phyloP scores from a whole-genome alignment of 2,888 invertebrate genomes.

The Archips crataeganus region DNA sequence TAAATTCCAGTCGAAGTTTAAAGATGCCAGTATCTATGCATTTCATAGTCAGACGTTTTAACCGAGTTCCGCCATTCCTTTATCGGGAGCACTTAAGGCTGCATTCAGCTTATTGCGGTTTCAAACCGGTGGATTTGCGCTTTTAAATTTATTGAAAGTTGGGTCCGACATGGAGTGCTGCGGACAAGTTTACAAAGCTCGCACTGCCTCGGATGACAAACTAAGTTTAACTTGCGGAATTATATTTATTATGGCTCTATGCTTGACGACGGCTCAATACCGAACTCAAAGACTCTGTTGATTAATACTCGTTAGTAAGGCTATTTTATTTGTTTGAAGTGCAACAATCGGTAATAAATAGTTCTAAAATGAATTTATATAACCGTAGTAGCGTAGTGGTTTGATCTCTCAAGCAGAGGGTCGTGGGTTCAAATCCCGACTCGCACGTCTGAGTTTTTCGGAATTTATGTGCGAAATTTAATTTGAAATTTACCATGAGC shows the following conservation, averaged over 20 bases:
- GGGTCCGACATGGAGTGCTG: slow-evolving; percentile 31
- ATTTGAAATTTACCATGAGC: too few species aligned
- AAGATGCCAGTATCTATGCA: slow-evolving; percentile 28
- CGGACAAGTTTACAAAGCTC: slow-evolving; percentile 39
- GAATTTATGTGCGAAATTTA: too few species aligned
- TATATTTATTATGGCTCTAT: slow-evolving; percentile 22
- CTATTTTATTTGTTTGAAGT: too few species aligned
- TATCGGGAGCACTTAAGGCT: slow-evolving; percentile 40
- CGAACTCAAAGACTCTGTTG: not conserved
- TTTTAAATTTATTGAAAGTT: slow-evolving; percentile 43
- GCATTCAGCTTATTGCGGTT: slow-evolving; percentile 42
- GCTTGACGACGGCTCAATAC: not conserved
- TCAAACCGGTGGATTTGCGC: slow-evolving; percentile 39
- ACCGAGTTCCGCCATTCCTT: slow-evolving; percentile 19
- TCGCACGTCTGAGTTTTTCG: too few species aligned
- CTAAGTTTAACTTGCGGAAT: slow-evolving; percentile 39
- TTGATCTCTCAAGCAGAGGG: too few species aligned
- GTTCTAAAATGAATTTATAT: too few species aligned
- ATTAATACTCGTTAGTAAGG: not conserved
- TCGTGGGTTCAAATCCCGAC: too few species aligned
- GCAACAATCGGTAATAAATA: too few species aligned
- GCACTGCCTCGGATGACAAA: slow-evolving; percentile 34
- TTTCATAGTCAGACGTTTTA: slow-evolving; percentile 31
- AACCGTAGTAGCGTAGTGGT: too few species aligned
- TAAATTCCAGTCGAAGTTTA: slow-evolving; percentile 7